These are phyloP conservation scores for Apis dorsata DNA, from an alignment of 1,140 invertebrate genomes.

Conservation along the genomic window DNA sequence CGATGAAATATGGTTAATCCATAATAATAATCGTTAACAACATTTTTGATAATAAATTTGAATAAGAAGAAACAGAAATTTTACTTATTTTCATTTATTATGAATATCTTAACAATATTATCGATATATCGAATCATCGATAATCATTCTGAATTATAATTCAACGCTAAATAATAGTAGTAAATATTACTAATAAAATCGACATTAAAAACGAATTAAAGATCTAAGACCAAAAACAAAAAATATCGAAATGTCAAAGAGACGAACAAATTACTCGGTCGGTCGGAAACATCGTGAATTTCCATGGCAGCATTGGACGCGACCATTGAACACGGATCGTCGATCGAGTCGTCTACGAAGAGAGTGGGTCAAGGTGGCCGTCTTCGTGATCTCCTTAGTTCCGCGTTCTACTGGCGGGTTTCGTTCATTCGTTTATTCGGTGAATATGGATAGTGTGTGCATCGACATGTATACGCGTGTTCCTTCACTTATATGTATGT, in stretches of 20 bases:
- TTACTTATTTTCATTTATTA: too few relatives aligned
- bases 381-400: constrained; percentile 61
- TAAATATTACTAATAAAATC: too few relatives aligned
- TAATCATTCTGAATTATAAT: too few relatives aligned
- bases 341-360: neutral
- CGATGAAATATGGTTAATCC: too few relatives aligned
- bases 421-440: constrained; percentile 68
- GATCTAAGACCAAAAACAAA: neutral
- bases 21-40: too few relatives aligned
- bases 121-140: too few relatives aligned
- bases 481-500: constrained; percentile 18
- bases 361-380: constrained; percentile 70
- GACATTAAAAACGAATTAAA: too few relatives aligned
- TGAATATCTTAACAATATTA: too few relatives aligned
- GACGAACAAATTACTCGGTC: too few relatives aligned
- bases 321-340: constrained; percentile 4
- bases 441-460: constrained; percentile 53
- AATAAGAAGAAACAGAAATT: too few relatives aligned
- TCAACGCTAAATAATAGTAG: too few relatives aligned
- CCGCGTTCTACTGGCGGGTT: constrained; percentile 49
- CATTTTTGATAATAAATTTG: too few relatives aligned
- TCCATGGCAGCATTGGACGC: neutral
- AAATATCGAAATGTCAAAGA: neutral
- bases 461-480: constrained; percentile 9
- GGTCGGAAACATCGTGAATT: neutral